Percentiles rank a stretch among this genome's conserved stretches.
Evolutionary conservation across 2,113 vertebrate species (phyloP).

Genomic region (Alligator sinensis): DNA sequence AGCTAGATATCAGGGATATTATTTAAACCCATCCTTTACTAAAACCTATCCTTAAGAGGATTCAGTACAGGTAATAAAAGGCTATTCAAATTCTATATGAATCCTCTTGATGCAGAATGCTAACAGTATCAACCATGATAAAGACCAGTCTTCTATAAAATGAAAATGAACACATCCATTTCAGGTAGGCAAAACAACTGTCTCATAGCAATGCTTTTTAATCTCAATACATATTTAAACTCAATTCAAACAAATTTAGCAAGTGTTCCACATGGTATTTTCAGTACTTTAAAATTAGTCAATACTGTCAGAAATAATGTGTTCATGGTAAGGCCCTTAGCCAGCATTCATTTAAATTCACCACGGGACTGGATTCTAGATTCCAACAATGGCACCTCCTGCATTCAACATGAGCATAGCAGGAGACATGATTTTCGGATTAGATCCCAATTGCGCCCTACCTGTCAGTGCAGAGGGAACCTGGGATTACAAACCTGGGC

Average conservation of each 20-base stretch:
- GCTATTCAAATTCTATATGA: not conserved
- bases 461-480: too few relatives aligned
- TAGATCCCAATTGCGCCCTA: too few relatives aligned
- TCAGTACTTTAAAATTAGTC: not conserved
- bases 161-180: not conserved
- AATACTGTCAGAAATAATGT: fast-evolving
- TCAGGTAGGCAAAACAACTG: not conserved
- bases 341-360: too few relatives aligned
- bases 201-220: not conserved
- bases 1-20: too few relatives aligned
- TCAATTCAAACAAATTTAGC: not conserved
- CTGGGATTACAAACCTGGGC: too few relatives aligned
- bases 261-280: not conserved
- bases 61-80: not conserved
- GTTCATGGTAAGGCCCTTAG: not conserved
- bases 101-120: not conserved
- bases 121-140: not conserved
- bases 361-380: too few relatives aligned
- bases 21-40: not conserved
- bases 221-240: not conserved
- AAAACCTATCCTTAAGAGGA: not conserved
- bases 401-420: too few relatives aligned
- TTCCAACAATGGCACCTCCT: too few relatives aligned
- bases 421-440: too few relatives aligned
- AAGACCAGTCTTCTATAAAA: not conserved